These are phyloP conservation scores for Blastobasis adustella DNA, from an alignment of 2,888 invertebrate genomes.

Conservation along the genomic window DNA sequence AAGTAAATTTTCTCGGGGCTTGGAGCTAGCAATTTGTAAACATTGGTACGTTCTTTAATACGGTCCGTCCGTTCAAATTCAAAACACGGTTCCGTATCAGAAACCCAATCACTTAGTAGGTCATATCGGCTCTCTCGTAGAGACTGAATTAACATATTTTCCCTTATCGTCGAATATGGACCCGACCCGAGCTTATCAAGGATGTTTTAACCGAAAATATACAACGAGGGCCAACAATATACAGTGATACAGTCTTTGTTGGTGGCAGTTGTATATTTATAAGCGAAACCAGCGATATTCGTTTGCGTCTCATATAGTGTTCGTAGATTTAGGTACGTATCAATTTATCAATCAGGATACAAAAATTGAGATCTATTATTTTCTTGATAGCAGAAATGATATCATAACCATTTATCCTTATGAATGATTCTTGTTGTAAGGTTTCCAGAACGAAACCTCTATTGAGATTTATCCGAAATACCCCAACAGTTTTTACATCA, in stretches of 20 bases:
- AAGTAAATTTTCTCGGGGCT: conserved; percentile 29
- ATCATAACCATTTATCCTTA: too few species aligned
- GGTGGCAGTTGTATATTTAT: too few species aligned
- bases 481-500: too few species aligned
- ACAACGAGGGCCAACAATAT: conserved; percentile 37
- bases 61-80: conserved; percentile 49
- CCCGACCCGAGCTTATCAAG: conserved; percentile 56
- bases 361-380: too few species aligned
- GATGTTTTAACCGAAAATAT: conserved; percentile 60
- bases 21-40: conserved; percentile 58
- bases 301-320: neutral
- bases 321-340: too few species aligned
- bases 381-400: too few species aligned
- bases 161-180: conserved; percentile 65
- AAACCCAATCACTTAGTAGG: conserved; percentile 73
- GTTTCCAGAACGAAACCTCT: too few species aligned
- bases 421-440: too few species aligned
- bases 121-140: conserved; percentile 60
- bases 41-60: conserved; percentile 53
- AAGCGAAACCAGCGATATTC: too few species aligned
- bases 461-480: too few species aligned
- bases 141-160: conserved; percentile 70
- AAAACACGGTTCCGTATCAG: conserved; percentile 56
- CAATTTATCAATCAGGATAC: too few species aligned
- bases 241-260: too few species aligned